These are phyloP conservation scores for Oligia strigilis DNA, from an alignment of 2,888 invertebrate genomes.

Conservation along the genomic window DNA sequence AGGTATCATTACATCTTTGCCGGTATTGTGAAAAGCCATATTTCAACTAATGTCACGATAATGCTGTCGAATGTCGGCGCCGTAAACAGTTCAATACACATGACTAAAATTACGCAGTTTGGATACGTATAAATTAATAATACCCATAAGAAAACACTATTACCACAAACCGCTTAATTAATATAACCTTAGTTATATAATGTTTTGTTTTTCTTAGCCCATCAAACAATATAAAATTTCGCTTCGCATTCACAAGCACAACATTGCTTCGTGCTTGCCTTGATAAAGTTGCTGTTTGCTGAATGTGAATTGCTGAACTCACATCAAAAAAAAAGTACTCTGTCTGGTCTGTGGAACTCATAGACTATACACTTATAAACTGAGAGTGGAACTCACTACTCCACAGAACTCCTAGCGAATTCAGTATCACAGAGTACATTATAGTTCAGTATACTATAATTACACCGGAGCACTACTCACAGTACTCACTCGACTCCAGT, in stretches of 20 bases:
- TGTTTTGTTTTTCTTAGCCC: slow-evolving; percentile 4
- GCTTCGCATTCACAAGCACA: slow-evolving; percentile 36
- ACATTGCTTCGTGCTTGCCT: slow-evolving; percentile 10
- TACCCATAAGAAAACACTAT: not conserved
- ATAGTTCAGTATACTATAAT: too few relatives aligned
- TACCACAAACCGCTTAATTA: not conserved
- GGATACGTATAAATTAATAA: slow-evolving; percentile 17
- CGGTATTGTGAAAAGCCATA: slow-evolving; percentile 85
- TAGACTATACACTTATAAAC: too few relatives aligned
- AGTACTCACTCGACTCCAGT: too few relatives aligned
- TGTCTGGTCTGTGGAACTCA: too few relatives aligned
- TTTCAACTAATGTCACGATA: slow-evolving; percentile 74
- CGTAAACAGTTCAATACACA: slow-evolving; percentile 84
- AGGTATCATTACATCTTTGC: slow-evolving; percentile 74
- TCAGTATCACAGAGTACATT: too few relatives aligned
- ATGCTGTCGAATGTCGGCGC: slow-evolving; percentile 72
- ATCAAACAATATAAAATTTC: slow-evolving; percentile 14
- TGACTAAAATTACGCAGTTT: slow-evolving; percentile 73
- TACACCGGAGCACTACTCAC: too few relatives aligned
- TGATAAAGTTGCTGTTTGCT: too few relatives aligned
- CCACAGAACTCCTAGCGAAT: too few relatives aligned
- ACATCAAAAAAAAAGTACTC: too few relatives aligned
- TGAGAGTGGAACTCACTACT: too few relatives aligned
- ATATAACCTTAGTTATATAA: slow-evolving; percentile 3
- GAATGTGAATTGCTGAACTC: too few relatives aligned